These are phyloP conservation scores for Drosophila teissieri DNA, from an alignment of 1,140 invertebrate genomes.

Conservation along the genomic window DNA sequence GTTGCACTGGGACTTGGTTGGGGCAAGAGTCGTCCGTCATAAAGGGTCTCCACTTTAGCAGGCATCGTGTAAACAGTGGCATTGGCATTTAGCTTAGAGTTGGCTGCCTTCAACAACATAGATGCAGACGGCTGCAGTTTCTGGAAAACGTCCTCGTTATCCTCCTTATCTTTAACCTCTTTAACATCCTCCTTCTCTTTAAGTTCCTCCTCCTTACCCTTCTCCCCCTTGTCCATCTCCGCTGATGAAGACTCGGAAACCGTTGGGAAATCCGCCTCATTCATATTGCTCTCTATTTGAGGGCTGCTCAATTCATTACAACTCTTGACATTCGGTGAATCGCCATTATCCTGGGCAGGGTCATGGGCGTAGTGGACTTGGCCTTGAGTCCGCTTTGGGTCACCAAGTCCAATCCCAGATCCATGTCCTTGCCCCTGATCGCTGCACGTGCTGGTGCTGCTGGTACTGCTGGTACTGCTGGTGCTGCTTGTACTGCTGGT, in stretches of 20 bases:
- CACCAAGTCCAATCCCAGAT: constrained; percentile 9
- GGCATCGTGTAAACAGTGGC: constrained; percentile 19
- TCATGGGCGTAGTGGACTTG: constrained; percentile 19
- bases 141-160: not conserved
- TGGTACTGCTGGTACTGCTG: constrained; percentile 1
- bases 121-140: constrained; percentile 6
- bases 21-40: not conserved
- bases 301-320: not conserved
- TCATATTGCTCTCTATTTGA: not conserved
- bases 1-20: constrained; percentile 9
- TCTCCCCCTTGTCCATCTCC: not conserved
- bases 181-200: too few species aligned
- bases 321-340: constrained; percentile 16
- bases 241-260: not conserved
- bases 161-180: not conserved
- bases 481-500: not conserved
- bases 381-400: not conserved
- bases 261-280: not conserved
- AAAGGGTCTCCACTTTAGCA: not conserved
- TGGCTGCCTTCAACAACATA: constrained; percentile 9
- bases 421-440: constrained; percentile 22
- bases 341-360: constrained; percentile 29
- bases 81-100: constrained; percentile 28
- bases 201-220: too few species aligned
- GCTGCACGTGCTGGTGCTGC: not conserved